Evolutionary conservation across 2,113 vertebrate species (phyloP), one percentile per base, ranked within the genome.

Genomic region (Turnix velox): DNA sequence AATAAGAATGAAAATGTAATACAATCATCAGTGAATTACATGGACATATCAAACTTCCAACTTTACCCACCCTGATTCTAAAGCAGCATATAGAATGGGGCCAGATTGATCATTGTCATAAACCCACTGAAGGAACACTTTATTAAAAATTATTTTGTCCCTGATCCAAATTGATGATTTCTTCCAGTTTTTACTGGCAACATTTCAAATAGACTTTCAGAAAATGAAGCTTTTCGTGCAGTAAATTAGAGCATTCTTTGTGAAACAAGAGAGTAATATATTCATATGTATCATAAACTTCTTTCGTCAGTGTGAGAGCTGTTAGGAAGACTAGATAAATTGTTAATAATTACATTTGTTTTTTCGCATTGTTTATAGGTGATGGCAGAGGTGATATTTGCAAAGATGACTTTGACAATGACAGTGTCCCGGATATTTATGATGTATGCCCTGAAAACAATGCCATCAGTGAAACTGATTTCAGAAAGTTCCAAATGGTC

Each of bases 401-500:
- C 96, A 99, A 98, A 96, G 99, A 99, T 13, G 99, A 99, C 87
- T 99, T 99, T 95, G 99, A 99, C 97, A 99, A 99, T 4, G 99
- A 99, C 96, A 98, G 20, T 3, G 96, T 99, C 85, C 99, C 99
- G 0, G 99, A 99, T 95, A 98, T 99, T 69, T 97, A 98, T 17
- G 99, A 99, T 23, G 99, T 99, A 42, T 99, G 99, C 48, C 99
- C 99, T 4, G 99, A 99, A 95, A 99, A 99, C 95, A 98, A 94
- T 23, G 99, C 98, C 77, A 99, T 99, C 93, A 99, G 98, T 40
- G 97, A 98, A 94, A 99, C 99, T 1, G 99, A 99, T 97, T 99
- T 99, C 96, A 97, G 99, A 72, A 99, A 99, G 96, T 99, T 99
- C 97, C 99, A 99, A 96, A 99, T 99, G 99, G 99, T 99, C 71